Conservation (phyloP, 2,113 vertebrate species). For the Periophthalmodon schlosseri region DNA sequence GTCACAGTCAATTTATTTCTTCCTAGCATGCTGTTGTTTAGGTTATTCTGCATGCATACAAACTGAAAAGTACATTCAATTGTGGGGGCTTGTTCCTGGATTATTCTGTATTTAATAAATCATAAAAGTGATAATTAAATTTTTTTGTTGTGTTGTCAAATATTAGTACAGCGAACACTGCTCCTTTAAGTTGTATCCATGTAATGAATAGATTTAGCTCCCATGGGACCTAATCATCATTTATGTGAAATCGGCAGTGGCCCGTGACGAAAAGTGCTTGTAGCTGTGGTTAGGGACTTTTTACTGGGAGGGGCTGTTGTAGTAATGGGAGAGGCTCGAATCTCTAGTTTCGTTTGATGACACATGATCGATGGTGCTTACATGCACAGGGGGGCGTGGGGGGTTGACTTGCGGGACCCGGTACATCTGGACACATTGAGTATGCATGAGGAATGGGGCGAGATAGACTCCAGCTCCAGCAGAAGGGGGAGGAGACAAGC, state of each 20-base stretch:
- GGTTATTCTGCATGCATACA: neutral
- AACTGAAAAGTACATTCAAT: no score
- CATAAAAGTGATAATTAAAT: neutral
- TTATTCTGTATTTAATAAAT: no score
- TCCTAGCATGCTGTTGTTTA: neutral
- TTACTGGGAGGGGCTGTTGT: neutral
- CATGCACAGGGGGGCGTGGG: constrained; percentile 14
- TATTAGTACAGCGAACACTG: neutral
- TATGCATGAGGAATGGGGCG: constrained; percentile 37
- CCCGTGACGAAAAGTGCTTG: neutral
- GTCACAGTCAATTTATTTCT: neutral
- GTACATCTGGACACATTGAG: constrained; percentile 62
- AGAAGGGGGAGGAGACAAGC: constrained; percentile 56
- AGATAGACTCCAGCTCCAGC: constrained; percentile 19
- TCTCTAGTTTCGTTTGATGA: constrained; percentile 30
- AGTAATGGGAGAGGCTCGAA: constrained; percentile 19
- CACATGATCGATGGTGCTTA: constrained; percentile 47
- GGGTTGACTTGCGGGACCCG: constrained; percentile 43
- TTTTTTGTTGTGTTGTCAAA: neutral
- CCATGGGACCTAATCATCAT: neutral
- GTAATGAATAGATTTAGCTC: neutral
- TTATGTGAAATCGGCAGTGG: constrained; percentile 8
- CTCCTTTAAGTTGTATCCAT: neutral
- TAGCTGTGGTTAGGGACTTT: constrained; percentile 4
- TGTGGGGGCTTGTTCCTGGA: no score